These are phyloP conservation scores for Ctenodactylus gundi DNA, from an alignment of 2,113 vertebrate genomes.

Conservation along the genomic window DNA sequence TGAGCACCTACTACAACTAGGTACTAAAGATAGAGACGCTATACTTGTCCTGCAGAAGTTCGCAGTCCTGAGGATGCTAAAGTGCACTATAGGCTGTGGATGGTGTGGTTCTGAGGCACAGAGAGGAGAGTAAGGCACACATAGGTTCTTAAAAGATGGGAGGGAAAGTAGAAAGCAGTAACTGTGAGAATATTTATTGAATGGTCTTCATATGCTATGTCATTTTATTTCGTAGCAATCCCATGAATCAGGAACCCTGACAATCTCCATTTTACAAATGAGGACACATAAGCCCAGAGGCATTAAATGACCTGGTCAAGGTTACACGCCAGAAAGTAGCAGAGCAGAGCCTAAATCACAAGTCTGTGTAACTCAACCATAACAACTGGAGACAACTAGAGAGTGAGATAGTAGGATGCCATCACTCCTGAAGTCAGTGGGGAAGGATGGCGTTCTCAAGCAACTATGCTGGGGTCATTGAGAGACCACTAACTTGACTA, in stretches of 20 bases:
- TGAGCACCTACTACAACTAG: neutral
- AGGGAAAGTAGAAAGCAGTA: too few species aligned
- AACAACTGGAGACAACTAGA: neutral
- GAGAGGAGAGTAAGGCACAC: neutral
- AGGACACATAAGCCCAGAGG: neutral
- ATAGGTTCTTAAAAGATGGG: neutral
- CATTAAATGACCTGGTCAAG: neutral
- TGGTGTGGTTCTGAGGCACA: neutral
- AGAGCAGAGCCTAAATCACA: neutral
- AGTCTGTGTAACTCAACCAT: neutral
- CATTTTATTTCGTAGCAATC: neutral
- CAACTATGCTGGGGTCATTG: neutral
- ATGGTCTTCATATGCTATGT: accelerated
- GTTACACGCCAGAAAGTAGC: neutral
- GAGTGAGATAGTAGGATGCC: accelerated
- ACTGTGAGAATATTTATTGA: neutral
- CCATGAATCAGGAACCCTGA: neutral
- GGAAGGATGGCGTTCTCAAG: neutral
- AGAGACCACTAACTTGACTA: neutral
- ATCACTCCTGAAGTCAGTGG: neutral
- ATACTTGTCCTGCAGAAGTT: neutral
- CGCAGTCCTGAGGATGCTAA: neutral
- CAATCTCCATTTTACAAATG: neutral
- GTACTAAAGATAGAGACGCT: neutral
- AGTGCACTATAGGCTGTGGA: neutral